These are phyloP conservation scores for Myocastor coypus DNA, from an alignment of 2,113 vertebrate species.

Conservation along the genomic window DNA sequence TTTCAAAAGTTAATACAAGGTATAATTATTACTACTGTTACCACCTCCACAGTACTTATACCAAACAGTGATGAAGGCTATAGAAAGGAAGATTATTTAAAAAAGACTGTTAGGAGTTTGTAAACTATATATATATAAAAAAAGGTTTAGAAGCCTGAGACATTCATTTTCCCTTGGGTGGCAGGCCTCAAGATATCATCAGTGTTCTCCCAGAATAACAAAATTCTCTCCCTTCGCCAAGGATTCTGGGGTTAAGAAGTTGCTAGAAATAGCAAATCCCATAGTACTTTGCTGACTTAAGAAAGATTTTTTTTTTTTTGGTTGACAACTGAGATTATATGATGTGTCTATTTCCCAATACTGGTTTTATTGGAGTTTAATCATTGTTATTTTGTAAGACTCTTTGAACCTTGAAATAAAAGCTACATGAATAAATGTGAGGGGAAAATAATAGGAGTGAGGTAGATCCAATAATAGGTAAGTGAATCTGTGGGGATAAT, in stretches of 20 bases:
- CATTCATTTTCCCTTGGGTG: constrained; percentile 3
- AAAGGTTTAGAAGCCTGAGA: not conserved
- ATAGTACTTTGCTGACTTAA: constrained; percentile 51
- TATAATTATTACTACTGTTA: constrained; percentile 44
- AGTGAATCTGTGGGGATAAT: constrained; percentile 48
- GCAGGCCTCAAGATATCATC: not conserved
- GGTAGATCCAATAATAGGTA: constrained; percentile 29
- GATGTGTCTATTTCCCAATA: constrained; percentile 30
- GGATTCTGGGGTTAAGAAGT: constrained; percentile 52
- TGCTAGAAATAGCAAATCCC: constrained; percentile 43
- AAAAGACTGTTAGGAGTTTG: not conserved
- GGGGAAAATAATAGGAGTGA: constrained; percentile 36
- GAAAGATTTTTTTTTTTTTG: constrained; percentile 3
- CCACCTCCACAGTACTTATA: not conserved
- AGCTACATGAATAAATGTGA: constrained; percentile 51
- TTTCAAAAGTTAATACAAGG: constrained; percentile 62
- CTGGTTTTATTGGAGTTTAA: constrained; percentile 64
- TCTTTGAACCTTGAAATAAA: constrained; percentile 66
- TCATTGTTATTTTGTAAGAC: constrained; percentile 54
- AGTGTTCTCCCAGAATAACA: constrained; percentile 29
- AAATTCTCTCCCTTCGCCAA: constrained; percentile 14
- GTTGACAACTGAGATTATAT: constrained; percentile 51
- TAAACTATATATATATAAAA: constrained; percentile 36
- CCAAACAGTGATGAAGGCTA: constrained; percentile 15
- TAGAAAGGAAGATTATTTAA: not conserved